These are phyloP conservation scores for Punctoribates punctum DNA, from an alignment of 2,888 invertebrate genomes.

Conservation along the genomic window DNA sequence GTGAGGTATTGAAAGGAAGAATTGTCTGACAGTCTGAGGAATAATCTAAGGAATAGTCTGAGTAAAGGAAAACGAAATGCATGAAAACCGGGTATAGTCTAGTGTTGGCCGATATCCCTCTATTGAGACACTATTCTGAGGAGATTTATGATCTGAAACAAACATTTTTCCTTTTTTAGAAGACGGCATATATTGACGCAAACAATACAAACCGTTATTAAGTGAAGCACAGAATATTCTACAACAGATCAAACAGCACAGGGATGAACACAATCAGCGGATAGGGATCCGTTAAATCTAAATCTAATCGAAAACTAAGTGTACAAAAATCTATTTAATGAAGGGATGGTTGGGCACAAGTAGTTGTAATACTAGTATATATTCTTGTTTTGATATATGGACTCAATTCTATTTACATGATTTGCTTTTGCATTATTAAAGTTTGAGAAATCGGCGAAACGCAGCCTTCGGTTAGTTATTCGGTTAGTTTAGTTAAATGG, in stretches of 20 bases:
- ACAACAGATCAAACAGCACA: neutral
- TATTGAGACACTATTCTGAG: neutral
- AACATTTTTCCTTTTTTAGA: neutral
- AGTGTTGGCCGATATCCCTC: constrained; percentile 24
- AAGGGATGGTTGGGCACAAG: neutral
- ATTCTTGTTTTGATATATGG: constrained; percentile 17
- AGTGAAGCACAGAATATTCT: neutral
- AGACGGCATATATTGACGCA: neutral
- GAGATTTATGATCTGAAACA: constrained; percentile 21
- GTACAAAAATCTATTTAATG: neutral
- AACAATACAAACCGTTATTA: constrained; percentile 32
- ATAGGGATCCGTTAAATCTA: too few species aligned
- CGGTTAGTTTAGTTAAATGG: neutral
- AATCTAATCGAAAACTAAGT: neutral
- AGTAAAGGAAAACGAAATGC: neutral
- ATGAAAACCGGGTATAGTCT: neutral
- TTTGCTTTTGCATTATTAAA: constrained; percentile 13
- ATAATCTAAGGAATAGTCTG: constrained; percentile 16
- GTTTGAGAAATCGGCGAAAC: neutral
- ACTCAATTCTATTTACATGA: neutral
- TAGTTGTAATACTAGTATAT: neutral
- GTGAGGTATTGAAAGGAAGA: constrained; percentile 19
- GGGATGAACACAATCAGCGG: neutral
- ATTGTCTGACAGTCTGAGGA: neutral
- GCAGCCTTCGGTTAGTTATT: neutral